Conservation (phyloP, 2,888 invertebrate species). For the Microctonus hyperodae region DNA sequence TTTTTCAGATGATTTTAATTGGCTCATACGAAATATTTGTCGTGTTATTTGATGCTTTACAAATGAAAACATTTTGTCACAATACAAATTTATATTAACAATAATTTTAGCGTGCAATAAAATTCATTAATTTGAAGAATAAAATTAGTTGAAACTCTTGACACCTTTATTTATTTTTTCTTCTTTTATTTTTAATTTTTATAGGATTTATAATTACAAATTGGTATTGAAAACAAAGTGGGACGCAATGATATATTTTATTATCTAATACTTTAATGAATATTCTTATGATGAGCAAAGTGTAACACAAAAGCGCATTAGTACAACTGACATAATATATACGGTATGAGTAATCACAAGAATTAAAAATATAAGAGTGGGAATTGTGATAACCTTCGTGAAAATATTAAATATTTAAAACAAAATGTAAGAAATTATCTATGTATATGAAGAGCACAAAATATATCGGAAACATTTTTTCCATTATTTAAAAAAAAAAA, state of each 20-base stretch:
- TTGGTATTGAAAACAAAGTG: no score
- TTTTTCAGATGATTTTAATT: not conserved
- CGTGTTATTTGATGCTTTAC: not conserved
- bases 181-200: not conserved
- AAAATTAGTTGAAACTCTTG: no score
- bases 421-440: no score
- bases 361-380: not conserved
- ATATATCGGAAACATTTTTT: no score
- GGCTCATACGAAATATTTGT: not conserved
- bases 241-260: no score
- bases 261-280: not conserved
- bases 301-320: not conserved
- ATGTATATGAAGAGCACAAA: no score
- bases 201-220: no score
- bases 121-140: not conserved
- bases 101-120: not conserved
- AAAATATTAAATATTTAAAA: not conserved
- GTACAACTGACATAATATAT: not conserved
- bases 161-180: not conserved
- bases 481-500: no score
- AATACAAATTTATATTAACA: not conserved
- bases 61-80: not conserved
- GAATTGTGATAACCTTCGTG: not conserved
- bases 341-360: not conserved
- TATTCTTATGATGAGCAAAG: not conserved